phyloP scores from a whole-genome alignment of 1,140 invertebrate species.

The Hylaeus volcanicus region DNA sequence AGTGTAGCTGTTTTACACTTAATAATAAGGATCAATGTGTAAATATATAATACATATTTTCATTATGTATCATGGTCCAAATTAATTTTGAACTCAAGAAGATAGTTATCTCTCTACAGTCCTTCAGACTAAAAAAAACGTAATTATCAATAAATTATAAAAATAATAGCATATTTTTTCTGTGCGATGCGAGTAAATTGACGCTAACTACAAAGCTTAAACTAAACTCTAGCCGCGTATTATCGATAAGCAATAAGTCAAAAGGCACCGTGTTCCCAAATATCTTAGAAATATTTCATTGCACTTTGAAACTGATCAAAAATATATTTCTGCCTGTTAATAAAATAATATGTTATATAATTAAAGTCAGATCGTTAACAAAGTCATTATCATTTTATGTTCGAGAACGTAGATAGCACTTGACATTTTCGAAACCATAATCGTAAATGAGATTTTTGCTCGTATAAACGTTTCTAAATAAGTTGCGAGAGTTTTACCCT shows the following conservation, averaged over 20 bases:
- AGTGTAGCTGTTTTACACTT: not conserved
- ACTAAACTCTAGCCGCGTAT: constrained; percentile 19
- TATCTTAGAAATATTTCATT: constrained; percentile 43
- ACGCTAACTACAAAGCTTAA: constrained; percentile 28
- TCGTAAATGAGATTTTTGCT: constrained; percentile 8
- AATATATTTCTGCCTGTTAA: constrained; percentile 1
- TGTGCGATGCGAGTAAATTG: not conserved
- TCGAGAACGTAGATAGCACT: constrained; percentile 8
- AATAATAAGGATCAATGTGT: not conserved
- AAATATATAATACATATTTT: constrained; percentile 2
- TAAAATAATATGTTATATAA: constrained; percentile 17
- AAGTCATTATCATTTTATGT: not conserved
- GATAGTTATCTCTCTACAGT: not conserved
- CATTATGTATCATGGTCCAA: not conserved
- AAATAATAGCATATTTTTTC: not conserved
- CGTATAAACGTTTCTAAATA: constrained; percentile 20
- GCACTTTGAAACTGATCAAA: constrained; percentile 32
- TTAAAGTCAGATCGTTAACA: constrained; percentile 18
- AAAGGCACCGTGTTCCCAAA: constrained; percentile 45
- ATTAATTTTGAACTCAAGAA: not conserved
- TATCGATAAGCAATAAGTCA: constrained; percentile 38
- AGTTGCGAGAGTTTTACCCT: constrained; percentile 20
- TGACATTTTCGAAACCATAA: constrained; percentile 20
- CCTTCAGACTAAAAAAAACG: constrained; percentile 13
- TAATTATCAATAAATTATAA: constrained; percentile 12